Conservation (phyloP, 2,888 invertebrate genomes). For the Synanthedon formicaeformis region DNA sequence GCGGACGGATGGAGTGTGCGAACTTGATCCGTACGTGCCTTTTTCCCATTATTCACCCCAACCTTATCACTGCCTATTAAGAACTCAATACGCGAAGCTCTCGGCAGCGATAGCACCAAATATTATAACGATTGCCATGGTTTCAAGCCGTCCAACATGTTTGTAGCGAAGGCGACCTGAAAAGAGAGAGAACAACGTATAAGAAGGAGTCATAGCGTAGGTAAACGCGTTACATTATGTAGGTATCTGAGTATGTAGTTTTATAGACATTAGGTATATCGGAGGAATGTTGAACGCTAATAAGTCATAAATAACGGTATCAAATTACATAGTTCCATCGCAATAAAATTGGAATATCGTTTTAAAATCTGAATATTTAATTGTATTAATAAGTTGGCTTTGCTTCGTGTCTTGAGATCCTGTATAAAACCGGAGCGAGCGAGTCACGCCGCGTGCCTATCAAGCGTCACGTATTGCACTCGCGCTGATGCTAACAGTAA, state of each 20-base stretch:
- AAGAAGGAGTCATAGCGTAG: constrained; percentile 3
- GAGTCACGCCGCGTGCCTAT: constrained; percentile 55
- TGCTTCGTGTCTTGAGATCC: constrained; percentile 44
- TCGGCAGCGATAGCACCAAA: constrained; percentile 18
- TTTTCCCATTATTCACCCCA: constrained; percentile 67
- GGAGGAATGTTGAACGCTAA: neutral
- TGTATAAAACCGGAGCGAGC: constrained; percentile 60
- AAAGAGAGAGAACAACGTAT: constrained; percentile 26
- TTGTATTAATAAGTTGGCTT: constrained; percentile 33
- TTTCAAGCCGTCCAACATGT: constrained; percentile 13
- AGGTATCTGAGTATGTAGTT: neutral
- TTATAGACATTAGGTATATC: too few relatives aligned
- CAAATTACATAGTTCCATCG: constrained; percentile 10
- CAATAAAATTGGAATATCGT: constrained; percentile 2
- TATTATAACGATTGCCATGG: constrained; percentile 30
- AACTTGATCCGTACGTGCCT: constrained; percentile 66
- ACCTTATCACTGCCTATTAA: constrained; percentile 33
- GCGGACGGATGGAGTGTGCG: constrained; percentile 66
- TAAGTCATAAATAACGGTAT: constrained; percentile 3
- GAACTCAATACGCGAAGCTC: constrained; percentile 34
- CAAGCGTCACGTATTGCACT: constrained; percentile 23
- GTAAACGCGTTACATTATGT: constrained; percentile 6
- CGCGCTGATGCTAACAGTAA: constrained; percentile 1
- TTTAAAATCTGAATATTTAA: constrained; percentile 34
- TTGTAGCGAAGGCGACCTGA: constrained; percentile 27